These are phyloP conservation scores for Suricata suricatta DNA, from an alignment of 2,113 vertebrate species.

Conservation along the genomic window DNA sequence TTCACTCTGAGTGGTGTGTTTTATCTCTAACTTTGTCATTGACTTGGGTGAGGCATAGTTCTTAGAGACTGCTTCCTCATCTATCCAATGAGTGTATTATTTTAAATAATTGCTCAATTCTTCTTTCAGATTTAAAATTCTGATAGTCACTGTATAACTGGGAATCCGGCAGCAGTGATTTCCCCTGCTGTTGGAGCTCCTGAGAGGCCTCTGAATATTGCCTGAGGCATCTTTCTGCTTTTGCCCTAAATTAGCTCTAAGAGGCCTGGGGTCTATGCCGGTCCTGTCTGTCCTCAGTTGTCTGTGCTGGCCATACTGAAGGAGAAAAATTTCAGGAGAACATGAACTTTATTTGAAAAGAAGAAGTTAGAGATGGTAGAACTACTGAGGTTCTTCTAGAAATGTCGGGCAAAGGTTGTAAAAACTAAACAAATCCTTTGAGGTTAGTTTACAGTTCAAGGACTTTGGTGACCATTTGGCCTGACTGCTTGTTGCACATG, in stretches of 20 bases:
- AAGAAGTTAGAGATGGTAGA: constrained; percentile 15
- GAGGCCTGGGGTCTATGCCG: not conserved
- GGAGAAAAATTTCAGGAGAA: not conserved
- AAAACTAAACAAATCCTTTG: not conserved
- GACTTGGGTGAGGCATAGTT: constrained; percentile 18
- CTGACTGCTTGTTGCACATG: not conserved
- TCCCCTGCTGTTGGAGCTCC: not conserved
- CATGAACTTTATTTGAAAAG: not conserved
- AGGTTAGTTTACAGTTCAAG: not conserved
- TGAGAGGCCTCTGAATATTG: not conserved
- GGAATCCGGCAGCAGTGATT: not conserved
- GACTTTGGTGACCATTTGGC: constrained; percentile 7
- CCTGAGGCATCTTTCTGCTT: not conserved
- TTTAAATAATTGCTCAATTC: constrained; percentile 16
- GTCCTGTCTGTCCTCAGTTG: not conserved
- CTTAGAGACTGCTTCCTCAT: not conserved
- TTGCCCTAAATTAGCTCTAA: not conserved
- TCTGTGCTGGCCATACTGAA: not conserved
- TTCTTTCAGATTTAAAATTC: not conserved
- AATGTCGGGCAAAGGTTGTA: not conserved
- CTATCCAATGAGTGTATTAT: not conserved
- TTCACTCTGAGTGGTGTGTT: not conserved
- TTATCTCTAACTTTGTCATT: constrained; percentile 15
- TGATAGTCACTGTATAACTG: not conserved
- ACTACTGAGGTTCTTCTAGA: not conserved